A percentile compares a stretch with the other conserved stretches of the same genome.
Evolutionary conservation across 2,888 invertebrate species (phyloP).

Genomic region (Uropetala carovei): DNA sequence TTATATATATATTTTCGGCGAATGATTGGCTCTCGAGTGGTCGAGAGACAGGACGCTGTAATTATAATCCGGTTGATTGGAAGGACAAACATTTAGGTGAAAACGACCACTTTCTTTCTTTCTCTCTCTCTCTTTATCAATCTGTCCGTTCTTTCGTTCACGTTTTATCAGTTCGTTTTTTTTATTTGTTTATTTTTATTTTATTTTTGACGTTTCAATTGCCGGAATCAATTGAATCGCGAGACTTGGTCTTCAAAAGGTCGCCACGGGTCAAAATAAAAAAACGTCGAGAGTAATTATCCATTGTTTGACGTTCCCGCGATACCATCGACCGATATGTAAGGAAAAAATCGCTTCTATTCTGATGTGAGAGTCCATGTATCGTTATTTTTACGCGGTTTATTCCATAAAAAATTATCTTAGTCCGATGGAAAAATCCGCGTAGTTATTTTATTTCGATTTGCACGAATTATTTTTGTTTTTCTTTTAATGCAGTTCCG

Average conservation of each 20-base stretch:
- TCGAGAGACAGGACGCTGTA: neutral
- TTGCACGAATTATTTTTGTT: too few species aligned
- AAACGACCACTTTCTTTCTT: neutral
- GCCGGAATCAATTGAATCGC: neutral
- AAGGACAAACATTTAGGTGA: neutral
- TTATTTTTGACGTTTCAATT: slow-evolving; percentile 9
- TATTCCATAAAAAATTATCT: too few species aligned
- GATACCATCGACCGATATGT: neutral
- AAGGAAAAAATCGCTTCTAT: neutral
- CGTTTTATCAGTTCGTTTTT: neutral
- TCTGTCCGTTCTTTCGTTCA: neutral
- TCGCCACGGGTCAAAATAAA: too few species aligned
- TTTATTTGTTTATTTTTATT: neutral
- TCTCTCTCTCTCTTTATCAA: neutral
- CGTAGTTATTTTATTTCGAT: too few species aligned
- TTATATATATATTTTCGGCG: neutral
- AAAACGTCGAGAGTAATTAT: neutral
- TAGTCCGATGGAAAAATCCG: too few species aligned
- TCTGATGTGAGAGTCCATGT: too few species aligned
- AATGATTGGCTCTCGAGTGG: neutral
- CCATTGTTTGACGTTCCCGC: neutral
- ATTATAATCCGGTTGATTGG: neutral
- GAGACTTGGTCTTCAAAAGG: neutral
- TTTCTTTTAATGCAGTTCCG: too few species aligned
- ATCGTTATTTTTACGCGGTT: too few species aligned